Evolutionary conservation across 1,140 invertebrate species (phyloP), one percentile per base, ranked within the genome.

Genomic region (Planococcus citri): DNA sequence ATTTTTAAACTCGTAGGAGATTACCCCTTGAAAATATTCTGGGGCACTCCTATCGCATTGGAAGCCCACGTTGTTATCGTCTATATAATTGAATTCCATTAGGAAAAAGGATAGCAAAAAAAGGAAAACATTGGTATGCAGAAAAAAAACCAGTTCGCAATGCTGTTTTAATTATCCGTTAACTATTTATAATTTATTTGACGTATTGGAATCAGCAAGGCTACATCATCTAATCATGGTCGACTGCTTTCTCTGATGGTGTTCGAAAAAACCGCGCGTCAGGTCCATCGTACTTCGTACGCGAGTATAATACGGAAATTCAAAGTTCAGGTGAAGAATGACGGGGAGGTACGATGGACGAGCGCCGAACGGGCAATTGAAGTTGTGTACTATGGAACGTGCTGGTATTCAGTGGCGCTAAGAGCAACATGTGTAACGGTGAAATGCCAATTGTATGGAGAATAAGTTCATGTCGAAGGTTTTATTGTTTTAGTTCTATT

Each of bases 101-200:
- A 24, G 60, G 25, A 27, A 64, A 64, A 64, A 64, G 21, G 60
- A 64, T 25, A 64, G 25, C 10, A 25, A 64, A 64, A 64, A 64
- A 27, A 24, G 25, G 60, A 24, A 64, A 64, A 64, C 60, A 64
- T 22, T 64, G 22, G 22, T 64, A 64, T 17, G n/a, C n/a, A 9
- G 8, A 60, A 24, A 64, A 64, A 25, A 64, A 64, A 64, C 60
- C 60, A 64, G 60, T 64, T 64, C 25, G 60, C 22, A 64, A 64
- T 64, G 60, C 60, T 27, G 60, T 64, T 64, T 64, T 64, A 64
- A 64, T 64, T 64, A 64, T 64, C 60, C 60, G 60, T 64, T 64
- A 64, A 64, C 60, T 64, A 64, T 64, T 64, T 64, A 64, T 64
- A 64, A 64, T 64, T 64, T 64, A 64, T 64, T 64, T 64, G 60